Percentiles rank a stretch among this genome's conserved stretches.
Conservation (phyloP, 53 echinoderm and acorn worm species). For the Crossaster papposus region DNA sequence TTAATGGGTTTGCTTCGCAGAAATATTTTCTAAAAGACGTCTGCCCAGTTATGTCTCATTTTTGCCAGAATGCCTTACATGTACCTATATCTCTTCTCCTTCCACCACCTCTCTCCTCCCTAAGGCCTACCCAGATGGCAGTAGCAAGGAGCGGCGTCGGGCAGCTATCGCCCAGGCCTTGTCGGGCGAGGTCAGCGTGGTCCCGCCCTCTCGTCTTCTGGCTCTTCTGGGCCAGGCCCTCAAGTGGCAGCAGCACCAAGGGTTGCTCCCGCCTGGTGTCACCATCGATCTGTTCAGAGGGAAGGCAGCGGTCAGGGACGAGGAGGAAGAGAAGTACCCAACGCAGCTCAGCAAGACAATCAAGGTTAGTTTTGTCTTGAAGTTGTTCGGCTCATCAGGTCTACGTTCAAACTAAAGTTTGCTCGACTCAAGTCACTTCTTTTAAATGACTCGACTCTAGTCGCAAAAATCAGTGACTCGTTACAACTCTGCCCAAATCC, state of each 20-base stretch:
- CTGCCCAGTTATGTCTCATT: too few relatives aligned
- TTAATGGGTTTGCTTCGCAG: too few relatives aligned
- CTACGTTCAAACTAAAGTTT: too few relatives aligned
- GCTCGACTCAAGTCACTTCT: too few relatives aligned
- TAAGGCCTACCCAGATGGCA: constrained; percentile 98
- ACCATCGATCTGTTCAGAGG: constrained; percentile 98
- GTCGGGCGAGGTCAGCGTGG: constrained; percentile 98
- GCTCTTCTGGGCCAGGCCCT: constrained; percentile 96
- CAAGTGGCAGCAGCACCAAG: constrained; percentile 99
- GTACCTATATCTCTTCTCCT: background rate
- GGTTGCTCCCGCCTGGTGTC: constrained; percentile 90
- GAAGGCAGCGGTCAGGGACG: constrained; percentile 97
- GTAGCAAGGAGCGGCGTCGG: constrained; percentile 92
- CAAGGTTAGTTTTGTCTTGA: constrained; percentile 63
- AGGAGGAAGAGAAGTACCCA: constrained; percentile 98
- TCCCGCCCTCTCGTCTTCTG: constrained; percentile 95
- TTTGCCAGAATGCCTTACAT: too few relatives aligned
- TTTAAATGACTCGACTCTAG: too few relatives aligned
- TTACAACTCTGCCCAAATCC: too few relatives aligned
- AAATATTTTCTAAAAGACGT: too few relatives aligned
- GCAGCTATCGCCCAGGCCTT: constrained; percentile 96
- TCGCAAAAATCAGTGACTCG: too few relatives aligned
- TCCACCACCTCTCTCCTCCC: background rate
- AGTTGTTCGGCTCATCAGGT: too few relatives aligned
- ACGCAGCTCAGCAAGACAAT: constrained; percentile 98